Conservation (phyloP, 2,113 vertebrate species). For the Aspiorhynchus laticeps region DNA sequence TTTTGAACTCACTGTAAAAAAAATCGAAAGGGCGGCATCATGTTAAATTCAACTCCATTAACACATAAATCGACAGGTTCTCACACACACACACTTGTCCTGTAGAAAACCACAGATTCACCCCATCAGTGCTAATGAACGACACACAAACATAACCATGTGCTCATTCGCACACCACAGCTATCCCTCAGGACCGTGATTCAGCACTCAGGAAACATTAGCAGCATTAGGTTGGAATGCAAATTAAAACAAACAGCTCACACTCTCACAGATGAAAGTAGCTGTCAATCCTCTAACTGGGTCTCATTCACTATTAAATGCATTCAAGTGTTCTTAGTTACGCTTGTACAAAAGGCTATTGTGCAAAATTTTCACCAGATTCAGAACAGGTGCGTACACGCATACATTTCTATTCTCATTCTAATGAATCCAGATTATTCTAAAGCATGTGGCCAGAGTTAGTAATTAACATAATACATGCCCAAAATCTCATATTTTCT, state of each 20-base stretch:
- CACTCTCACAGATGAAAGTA: slow-evolving; percentile 40
- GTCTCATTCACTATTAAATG: slow-evolving; percentile 50
- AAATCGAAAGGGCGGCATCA: neutral
- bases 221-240: slow-evolving; percentile 73
- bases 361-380: neutral
- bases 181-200: slow-evolving; percentile 50
- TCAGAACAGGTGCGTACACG: slow-evolving; percentile 9
- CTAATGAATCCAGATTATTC: neutral
- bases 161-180: slow-evolving; percentile 49
- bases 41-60: neutral
- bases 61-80: slow-evolving; percentile 28
- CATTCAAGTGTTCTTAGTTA: slow-evolving; percentile 27
- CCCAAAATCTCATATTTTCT: neutral
- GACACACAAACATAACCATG: slow-evolving; percentile 52
- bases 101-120: neutral
- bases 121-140: slow-evolving; percentile 17
- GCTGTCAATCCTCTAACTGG: slow-evolving; percentile 10
- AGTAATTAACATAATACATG: neutral
- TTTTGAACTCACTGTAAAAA: neutral
- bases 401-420: neutral
- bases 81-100: slow-evolving; percentile 49
- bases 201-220: slow-evolving; percentile 71
- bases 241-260: slow-evolving; percentile 74
- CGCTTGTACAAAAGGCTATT: slow-evolving; percentile 9
- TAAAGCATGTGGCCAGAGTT: slow-evolving; percentile 18